Evolutionary conservation across 1,140 invertebrate genomes (phyloP).

Genomic region (Conus betulinus): DNA sequence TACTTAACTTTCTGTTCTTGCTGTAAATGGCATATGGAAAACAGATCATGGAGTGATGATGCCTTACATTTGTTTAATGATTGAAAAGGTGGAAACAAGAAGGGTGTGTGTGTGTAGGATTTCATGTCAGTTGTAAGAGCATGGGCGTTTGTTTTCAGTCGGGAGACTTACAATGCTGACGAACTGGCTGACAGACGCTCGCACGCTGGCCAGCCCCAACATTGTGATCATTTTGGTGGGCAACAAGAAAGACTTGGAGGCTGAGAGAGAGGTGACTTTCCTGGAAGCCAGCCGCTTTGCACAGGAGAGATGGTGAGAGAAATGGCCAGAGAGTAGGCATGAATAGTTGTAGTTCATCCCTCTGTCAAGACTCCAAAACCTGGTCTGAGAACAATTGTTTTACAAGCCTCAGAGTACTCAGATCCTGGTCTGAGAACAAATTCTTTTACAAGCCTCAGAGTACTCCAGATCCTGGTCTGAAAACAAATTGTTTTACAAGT

Average conservation of each 20-base stretch:
- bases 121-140: not conserved
- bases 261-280: constrained; percentile 84
- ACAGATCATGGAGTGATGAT: no score
- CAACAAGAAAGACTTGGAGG: constrained; percentile 89
- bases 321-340: not conserved
- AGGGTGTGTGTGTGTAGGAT: no score
- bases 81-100: no score
- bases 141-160: constrained; percentile 64
- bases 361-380: not conserved
- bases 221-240: constrained; percentile 87
- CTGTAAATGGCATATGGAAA: no score
- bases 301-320: constrained; percentile 85
- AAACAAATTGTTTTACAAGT: no score
- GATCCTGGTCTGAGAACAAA: not conserved
- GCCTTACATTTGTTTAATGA: no score
- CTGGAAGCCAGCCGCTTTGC: constrained; percentile 88
- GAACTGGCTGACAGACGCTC: constrained; percentile 75
- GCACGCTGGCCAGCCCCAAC: constrained; percentile 75
- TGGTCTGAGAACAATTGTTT: not conserved
- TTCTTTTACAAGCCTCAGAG: not conserved
- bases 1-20: no score
- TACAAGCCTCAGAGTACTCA: not conserved
- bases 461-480: no score
- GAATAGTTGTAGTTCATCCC: not conserved
- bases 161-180: constrained; percentile 76